A percentile compares a stretch with the other conserved stretches of the same genome.
Evolutionary conservation across 2,797 vertebrate genomes (phyloP).

Genomic region (Sebastolobus altivelis): DNA sequence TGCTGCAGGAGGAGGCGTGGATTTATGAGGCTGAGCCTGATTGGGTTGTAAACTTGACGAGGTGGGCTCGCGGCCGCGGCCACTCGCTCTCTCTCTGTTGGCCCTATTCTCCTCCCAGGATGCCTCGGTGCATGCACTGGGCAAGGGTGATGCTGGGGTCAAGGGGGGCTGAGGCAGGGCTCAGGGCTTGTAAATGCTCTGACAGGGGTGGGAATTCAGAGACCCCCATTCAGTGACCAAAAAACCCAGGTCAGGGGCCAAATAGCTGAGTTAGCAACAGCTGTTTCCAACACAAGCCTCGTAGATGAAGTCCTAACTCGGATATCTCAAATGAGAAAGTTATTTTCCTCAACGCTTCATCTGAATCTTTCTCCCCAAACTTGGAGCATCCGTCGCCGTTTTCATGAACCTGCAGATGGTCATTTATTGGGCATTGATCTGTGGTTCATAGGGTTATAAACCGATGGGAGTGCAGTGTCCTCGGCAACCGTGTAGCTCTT

Average conservation of each 20-base stretch:
- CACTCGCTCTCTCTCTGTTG: constrained; percentile 70
- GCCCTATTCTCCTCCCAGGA: constrained; percentile 80
- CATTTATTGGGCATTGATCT: constrained; percentile 33
- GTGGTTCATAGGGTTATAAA: constrained; percentile 36
- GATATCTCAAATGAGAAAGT: constrained; percentile 8
- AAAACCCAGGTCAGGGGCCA: constrained; percentile 89
- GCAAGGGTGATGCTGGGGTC: constrained; percentile 78
- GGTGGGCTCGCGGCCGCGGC: constrained; percentile 75
- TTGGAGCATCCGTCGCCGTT: not conserved
- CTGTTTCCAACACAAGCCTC: constrained; percentile 81
- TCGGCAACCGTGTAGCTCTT: constrained; percentile 30
- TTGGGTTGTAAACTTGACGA: constrained; percentile 92
- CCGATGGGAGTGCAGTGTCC: not conserved
- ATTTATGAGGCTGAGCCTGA: constrained; percentile 91
- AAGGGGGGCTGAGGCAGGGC: constrained; percentile 74
- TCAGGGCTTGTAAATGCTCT: constrained; percentile 90
- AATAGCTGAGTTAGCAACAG: constrained; percentile 87
- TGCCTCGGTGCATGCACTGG: constrained; percentile 81
- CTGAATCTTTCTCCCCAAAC: not conserved
- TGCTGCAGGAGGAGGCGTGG: constrained; percentile 87
- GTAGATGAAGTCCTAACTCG: constrained; percentile 23
- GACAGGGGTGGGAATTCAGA: constrained; percentile 88
- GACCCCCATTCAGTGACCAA: constrained; percentile 86
- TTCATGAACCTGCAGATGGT: constrained; percentile 18
- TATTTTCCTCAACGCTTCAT: not conserved